A percentile compares a stretch with the other conserved stretches of the same genome.
Conservation (phyloP, 2,888 invertebrate genomes). For the Lasius platythorax region DNA sequence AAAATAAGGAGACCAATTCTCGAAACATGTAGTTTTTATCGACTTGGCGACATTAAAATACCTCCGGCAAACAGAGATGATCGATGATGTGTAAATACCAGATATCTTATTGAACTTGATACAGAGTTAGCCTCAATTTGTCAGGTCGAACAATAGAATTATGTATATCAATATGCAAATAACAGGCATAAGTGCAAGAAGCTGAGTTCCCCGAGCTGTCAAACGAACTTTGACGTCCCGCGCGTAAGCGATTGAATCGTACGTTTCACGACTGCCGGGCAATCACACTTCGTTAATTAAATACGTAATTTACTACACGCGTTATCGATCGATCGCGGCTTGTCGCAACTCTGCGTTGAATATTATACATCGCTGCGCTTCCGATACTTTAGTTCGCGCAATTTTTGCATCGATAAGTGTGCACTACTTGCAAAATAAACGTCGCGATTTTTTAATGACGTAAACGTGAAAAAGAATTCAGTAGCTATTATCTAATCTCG, state of each 20-base stretch:
- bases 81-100: slow-evolving; percentile 29
- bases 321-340: not conserved
- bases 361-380: not conserved
- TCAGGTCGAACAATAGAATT: not conserved
- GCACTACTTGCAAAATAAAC: not conserved
- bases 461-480: not conserved
- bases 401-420: not conserved
- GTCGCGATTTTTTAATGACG: not conserved
- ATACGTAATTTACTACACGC: not conserved
- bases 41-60: not conserved
- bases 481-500: not conserved
- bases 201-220: slow-evolving; percentile 25
- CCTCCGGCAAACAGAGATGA: not conserved
- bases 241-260: slow-evolving; percentile 30
- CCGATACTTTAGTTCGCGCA: not conserved
- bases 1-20: not conserved
- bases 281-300: slow-evolving; percentile 7
- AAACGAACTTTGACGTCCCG: not conserved
- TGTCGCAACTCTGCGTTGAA: not conserved
- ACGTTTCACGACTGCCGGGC: slow-evolving; percentile 3
- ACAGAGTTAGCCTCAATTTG: not conserved
- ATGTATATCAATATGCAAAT: slow-evolving; percentile 12
- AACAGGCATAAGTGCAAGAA: slow-evolving; percentile 5
- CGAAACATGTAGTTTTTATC: not conserved
- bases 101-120: slow-evolving; percentile 25